Evolutionary conservation across 2,888 invertebrate species (phyloP), one percentile per base, ranked within the genome.

Genomic region (Sesamia inferens): DNA sequence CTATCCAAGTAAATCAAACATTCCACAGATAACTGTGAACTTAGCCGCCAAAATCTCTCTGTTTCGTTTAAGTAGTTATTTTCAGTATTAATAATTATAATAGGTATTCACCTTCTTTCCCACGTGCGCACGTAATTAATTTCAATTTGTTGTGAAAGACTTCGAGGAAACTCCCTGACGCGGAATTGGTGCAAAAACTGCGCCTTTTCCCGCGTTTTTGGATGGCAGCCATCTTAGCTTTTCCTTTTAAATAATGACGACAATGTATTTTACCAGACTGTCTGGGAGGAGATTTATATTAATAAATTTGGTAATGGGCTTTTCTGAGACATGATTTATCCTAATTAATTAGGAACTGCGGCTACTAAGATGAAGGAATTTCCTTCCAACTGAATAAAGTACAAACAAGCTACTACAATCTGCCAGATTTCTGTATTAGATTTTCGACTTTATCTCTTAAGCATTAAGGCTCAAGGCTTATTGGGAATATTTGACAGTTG

Each of bases 151-250:
- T 77, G 74, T 71, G 79, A 82, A 84, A 82, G 39, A 39, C 42
- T 86, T 83, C 80, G 76, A 82, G 82, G 84, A 87, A 87, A 82
- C 31, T 70, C 82, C 76, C 73, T 79, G 81, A 80, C 77, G 79
- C 39, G 48, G 16, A 63, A 59, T 85, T 78, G 79, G 77, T 79
- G 75, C 73, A 72, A 78, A 80, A 81, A 72, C 42, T 79, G n/a
- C 74, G 76, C 76, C 72, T 74, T 81, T 72, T 77, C 68, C 64
- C 76, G 61, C 71, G 61, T 69, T 71, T 81, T 79, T 87, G 87
- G 86, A 75, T 19, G 42, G 13, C 63, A 1, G 87, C 87, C 87
- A 87, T 87, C 57, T 82, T 86, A 72, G 75, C 63, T 74, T 85
- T 86, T 81, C 70, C 75, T 78, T 80, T 85, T 70, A 77, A 72